Percentiles rank a stretch among this genome's conserved stretches.
Evolutionary conservation across 2,888 invertebrate species (phyloP).

Genomic region (Rhagonycha lutea): DNA sequence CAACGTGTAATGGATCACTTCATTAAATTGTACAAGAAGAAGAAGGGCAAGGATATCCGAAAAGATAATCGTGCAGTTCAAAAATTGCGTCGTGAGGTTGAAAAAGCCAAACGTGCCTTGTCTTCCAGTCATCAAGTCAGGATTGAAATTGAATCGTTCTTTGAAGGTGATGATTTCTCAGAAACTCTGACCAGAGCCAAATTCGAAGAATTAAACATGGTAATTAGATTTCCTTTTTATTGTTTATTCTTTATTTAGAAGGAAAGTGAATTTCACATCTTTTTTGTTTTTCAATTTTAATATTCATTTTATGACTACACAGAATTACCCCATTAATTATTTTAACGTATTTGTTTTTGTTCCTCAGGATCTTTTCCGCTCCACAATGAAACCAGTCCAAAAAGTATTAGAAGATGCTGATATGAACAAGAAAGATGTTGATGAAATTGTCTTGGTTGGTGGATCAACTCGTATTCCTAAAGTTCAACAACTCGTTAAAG

Average conservation of each 20-base stretch:
- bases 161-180: slow-evolving; percentile 97
- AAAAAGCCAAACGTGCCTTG: slow-evolving; percentile 95
- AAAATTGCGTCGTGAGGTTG: slow-evolving; percentile 94
- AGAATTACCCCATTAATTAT: background rate
- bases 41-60: slow-evolving; percentile 96
- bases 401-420: slow-evolving; percentile 98
- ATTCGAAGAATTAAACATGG: slow-evolving; percentile 98
- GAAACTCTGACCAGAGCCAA: slow-evolving; percentile 97
- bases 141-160: slow-evolving; percentile 98
- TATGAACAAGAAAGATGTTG: slow-evolving; percentile 96
- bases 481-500: slow-evolving; percentile 90
- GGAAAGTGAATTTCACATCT: too few relatives aligned
- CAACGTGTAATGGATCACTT: slow-evolving; percentile 99
- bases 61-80: slow-evolving; percentile 94
- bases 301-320: too few relatives aligned
- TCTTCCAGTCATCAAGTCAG: slow-evolving; percentile 94
- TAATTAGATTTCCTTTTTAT: slow-evolving; percentile 38
- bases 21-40: slow-evolving; percentile 97
- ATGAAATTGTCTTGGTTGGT: slow-evolving; percentile 98
- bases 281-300: too few relatives aligned
- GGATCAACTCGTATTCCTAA: slow-evolving; percentile 99
- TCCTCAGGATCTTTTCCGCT: slow-evolving; percentile 72
- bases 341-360: slow-evolving; percentile 10
- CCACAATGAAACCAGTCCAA: slow-evolving; percentile 93
- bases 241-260: too few relatives aligned